Conservation (phyloP, 2,113 vertebrate species). For the Tricholaema leucomelas region DNA sequence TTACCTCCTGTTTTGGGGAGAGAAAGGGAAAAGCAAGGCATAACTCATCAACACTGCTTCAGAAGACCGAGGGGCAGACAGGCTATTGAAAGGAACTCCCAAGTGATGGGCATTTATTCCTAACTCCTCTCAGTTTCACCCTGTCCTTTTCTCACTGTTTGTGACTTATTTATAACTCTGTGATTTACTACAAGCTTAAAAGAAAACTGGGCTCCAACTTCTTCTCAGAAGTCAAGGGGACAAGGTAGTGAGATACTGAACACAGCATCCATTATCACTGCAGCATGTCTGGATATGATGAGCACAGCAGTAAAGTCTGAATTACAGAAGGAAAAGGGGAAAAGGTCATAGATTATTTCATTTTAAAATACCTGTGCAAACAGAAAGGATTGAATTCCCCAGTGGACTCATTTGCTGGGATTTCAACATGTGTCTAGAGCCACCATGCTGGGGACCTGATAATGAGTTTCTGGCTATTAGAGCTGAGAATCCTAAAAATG, state of each 20-base stretch:
- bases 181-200: background rate
- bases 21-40: background rate
- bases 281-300: background rate
- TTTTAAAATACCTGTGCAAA: background rate
- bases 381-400: background rate
- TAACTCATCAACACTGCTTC: background rate
- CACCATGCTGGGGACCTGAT: background rate
- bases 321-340: background rate
- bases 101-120: background rate
- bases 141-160: background rate
- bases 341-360: background rate
- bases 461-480: background rate
- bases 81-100: background rate
- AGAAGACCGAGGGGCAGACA: background rate
- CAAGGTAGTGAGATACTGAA: background rate
- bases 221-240: background rate
- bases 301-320: background rate
- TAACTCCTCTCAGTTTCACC: background rate
- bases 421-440: background rate
- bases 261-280: background rate
- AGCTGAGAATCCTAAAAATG: background rate
- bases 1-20: background rate
- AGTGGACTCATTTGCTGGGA: background rate
- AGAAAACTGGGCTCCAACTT: background rate
- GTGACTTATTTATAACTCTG: background rate